Conservation (phyloP, 2,113 vertebrate genomes). For the Regulus satrapa region DNA sequence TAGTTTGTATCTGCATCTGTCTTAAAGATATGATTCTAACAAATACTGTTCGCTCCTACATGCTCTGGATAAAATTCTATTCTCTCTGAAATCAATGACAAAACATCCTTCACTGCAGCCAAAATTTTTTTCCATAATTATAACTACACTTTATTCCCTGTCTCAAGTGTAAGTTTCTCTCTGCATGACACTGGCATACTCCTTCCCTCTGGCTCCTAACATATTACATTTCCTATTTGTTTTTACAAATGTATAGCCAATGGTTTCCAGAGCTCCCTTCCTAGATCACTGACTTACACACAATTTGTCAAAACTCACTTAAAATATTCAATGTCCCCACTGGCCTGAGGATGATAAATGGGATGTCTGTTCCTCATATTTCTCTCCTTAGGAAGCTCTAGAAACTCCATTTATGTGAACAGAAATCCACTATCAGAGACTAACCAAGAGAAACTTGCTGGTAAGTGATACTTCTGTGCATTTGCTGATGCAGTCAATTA, state of each 20-base stretch:
- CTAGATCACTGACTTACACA: constrained; percentile 4
- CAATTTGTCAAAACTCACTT: constrained; percentile 47
- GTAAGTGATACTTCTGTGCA: constrained; percentile 3
- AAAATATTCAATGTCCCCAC: constrained; percentile 4
- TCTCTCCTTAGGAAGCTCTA: constrained; percentile 34
- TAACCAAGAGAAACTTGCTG: constrained; percentile 16
- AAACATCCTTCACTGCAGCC: neutral
- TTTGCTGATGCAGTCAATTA: constrained; percentile 47
- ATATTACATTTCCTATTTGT: constrained; percentile 27
- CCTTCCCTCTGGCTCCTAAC: constrained; percentile 20
- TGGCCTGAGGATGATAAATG: constrained; percentile 51
- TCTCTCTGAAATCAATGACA: neutral
- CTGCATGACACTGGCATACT: neutral
- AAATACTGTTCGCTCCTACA: neutral
- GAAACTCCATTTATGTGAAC: constrained; percentile 3
- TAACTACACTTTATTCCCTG: neutral
- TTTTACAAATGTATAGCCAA: constrained; percentile 10
- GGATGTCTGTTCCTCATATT: constrained; percentile 32
- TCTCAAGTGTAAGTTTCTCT: neutral
- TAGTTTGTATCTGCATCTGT: neutral
- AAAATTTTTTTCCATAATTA: neutral
- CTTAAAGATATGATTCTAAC: neutral
- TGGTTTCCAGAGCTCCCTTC: constrained; percentile 37
- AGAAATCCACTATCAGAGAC: constrained; percentile 4
- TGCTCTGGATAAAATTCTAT: neutral